Evolutionary conservation across 2,888 invertebrate species (phyloP), one percentile per base, ranked within the genome.

Genomic region (Operophtera brumata): DNA sequence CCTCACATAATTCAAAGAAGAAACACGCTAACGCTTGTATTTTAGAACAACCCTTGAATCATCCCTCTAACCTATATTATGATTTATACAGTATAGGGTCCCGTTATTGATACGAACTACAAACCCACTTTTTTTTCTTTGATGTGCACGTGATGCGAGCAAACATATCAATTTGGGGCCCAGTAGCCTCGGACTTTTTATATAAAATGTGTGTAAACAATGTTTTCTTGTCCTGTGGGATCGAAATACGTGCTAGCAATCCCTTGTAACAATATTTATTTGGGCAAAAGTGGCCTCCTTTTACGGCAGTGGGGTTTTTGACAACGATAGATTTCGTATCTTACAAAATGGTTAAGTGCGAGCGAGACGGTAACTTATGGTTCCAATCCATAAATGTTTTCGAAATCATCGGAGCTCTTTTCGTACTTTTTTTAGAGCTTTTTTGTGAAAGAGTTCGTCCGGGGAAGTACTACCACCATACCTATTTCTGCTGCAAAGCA

Each of bases 71-170:
- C 43, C 71, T 61, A 62, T 72, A 77, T 75, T 70, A 82, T 83
- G 83, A 86, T 84, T 84, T 86, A 84, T 85, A 85, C 71, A 77
- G 67, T 60, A 64, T 69, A 78, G 77, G 81, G 76, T 69, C 67
- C 64, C 71, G 71, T 74, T 83, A 86, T 85, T 80, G 81, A 80
- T 78, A 78, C 75, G 68, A 69, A 80, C 81, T 80, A 82, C 77
- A 82, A 68, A 82, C 82, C 80, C 68, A 78, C 73, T 77, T 74
- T 67, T 36, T 75, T 75, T 72, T 70, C 81, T 84, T 84, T 86
- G 84, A 85, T 80, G 82, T 81, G 65, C 74, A 69, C 78, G 72
- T 76, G 73, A 75, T 71, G 70, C 66, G 62, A 70, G 73, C 70
- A 75, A 81, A 84, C 77, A 80, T 81, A 83, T 83, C 82, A 80